phyloP scores from a whole-genome alignment of 2,113 vertebrate genomes.

The Pyrgilauda ruficollis region DNA sequence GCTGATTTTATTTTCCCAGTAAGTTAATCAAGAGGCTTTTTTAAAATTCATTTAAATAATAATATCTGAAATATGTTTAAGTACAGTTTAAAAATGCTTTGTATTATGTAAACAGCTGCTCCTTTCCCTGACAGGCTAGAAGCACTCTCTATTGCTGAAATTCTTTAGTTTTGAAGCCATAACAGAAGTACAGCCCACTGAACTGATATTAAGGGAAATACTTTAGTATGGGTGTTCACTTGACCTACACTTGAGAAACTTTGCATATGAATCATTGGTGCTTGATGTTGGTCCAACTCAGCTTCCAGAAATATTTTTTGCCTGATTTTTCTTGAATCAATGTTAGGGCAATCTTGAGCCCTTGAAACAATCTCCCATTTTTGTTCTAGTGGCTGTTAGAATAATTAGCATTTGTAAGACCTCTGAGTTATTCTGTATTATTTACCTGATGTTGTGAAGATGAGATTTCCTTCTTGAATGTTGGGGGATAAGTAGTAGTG shows the following conservation, averaged over 20 bases:
- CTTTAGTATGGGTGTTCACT: not conserved
- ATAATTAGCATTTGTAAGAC: not conserved
- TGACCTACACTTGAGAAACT: not conserved
- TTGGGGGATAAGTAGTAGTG: not conserved
- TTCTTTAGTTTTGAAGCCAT: not conserved
- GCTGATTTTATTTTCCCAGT: not conserved
- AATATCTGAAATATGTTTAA: not conserved
- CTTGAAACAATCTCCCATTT: not conserved
- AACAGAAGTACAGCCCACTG: not conserved
- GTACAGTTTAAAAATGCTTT: not conserved
- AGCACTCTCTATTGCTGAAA: not conserved
- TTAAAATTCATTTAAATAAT: not conserved
- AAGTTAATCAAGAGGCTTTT: not conserved
- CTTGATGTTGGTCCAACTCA: not conserved
- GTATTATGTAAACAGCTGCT: not conserved
- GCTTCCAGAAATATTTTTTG: not conserved
- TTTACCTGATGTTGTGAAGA: not conserved
- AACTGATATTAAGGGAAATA: not conserved
- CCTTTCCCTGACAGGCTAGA: not conserved
- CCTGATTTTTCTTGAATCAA: not conserved
- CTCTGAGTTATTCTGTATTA: not conserved
- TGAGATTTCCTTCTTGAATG: not conserved
- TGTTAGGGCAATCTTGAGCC: not conserved
- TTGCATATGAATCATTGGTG: not conserved
- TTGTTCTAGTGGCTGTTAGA: not conserved